These are phyloP conservation scores for Belonocnema kinseyi DNA, from an alignment of 1,140 invertebrate genomes.

Conservation along the genomic window DNA sequence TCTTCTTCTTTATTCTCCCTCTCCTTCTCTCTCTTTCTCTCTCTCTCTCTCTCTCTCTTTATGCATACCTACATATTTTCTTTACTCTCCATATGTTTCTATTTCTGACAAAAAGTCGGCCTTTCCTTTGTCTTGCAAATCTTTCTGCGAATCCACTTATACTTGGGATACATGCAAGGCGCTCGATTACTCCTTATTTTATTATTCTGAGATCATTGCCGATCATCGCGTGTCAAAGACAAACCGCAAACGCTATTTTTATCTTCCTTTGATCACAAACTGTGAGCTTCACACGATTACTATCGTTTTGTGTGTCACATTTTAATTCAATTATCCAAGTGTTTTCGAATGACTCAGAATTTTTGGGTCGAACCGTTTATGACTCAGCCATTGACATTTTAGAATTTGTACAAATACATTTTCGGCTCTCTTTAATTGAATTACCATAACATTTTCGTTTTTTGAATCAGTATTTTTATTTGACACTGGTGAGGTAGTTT, in stretches of 20 bases:
- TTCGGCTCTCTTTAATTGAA: no score
- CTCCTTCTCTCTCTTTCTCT: constrained; percentile 18
- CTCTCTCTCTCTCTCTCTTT: background rate
- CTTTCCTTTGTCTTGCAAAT: constrained; percentile 1
- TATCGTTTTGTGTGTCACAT: constrained; percentile 10
- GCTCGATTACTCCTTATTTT: constrained; percentile 6
- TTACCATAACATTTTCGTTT: no score
- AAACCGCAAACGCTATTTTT: background rate
- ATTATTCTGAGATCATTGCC: constrained; percentile 11
- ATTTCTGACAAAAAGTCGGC: constrained; percentile 19
- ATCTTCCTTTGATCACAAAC: background rate
- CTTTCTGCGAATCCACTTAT: constrained; percentile 1
- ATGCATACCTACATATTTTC: background rate
- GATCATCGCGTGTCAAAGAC: background rate
- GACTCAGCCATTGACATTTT: no score
- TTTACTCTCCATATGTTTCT: background rate
- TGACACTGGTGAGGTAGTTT: no score
- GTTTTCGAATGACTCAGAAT: no score
- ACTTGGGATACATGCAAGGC: background rate
- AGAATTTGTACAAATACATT: no score
- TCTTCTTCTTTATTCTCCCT: background rate
- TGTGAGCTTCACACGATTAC: background rate
- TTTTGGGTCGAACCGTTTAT: no score
- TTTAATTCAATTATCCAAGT: background rate
- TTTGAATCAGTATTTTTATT: no score